Conservation (phyloP, 2,797 vertebrate genomes). For the Bradypus variegatus region DNA sequence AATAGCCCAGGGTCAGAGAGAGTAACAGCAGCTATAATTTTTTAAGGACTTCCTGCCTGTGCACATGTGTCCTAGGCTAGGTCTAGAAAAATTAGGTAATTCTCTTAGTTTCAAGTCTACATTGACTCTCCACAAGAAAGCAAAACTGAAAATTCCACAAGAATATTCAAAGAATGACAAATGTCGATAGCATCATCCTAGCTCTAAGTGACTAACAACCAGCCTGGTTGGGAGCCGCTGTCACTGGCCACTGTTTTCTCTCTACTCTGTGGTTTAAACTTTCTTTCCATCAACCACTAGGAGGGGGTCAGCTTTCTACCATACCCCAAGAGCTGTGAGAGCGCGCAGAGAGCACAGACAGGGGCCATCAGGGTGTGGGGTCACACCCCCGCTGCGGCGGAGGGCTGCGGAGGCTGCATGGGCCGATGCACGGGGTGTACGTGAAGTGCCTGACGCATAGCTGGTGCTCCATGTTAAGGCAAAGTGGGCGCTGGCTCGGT, state of each 20-base stretch:
- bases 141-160: neutral
- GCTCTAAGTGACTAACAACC: too few species aligned
- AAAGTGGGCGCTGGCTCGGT: fast-evolving
- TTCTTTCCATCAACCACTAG: neutral
- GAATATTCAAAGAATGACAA: neutral
- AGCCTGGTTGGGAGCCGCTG: too few species aligned
- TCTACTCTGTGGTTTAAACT: neutral
- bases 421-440: neutral
- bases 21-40: fast-evolving
- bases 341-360: neutral
- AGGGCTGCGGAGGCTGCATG: fast-evolving
- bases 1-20: fast-evolving
- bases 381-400: neutral
- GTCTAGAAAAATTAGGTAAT: neutral
- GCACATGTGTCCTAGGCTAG: neutral
- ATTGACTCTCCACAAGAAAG: neutral
- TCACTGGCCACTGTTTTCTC: neutral
- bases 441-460: fast-evolving
- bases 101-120: neutral
- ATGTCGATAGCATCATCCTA: too few species aligned
- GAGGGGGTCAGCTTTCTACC: neutral
- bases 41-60: fast-evolving
- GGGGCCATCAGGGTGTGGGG: neutral
- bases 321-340: neutral
- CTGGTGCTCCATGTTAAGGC: neutral